Evolutionary conservation across 2,888 invertebrate species (phyloP).

Genomic region (Thalpophila matura): DNA sequence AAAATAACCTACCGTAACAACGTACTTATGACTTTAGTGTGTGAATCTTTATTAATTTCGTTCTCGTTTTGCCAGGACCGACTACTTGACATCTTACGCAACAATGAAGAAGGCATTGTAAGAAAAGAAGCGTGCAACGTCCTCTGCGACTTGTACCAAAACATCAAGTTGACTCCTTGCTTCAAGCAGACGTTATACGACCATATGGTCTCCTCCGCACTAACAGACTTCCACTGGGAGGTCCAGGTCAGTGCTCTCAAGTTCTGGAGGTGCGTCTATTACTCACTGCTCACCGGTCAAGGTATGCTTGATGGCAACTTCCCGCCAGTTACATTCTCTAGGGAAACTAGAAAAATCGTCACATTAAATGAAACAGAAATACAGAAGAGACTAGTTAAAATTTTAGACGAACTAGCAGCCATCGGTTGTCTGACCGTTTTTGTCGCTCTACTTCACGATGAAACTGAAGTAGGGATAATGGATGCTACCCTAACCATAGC

Average conservation of each 20-base stretch:
- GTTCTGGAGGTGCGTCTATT: slow-evolving; percentile 94
- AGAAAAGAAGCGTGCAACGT: slow-evolving; percentile 93
- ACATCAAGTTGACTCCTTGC: slow-evolving; percentile 90
- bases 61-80: slow-evolving; percentile 79
- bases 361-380: slow-evolving; percentile 93
- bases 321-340: slow-evolving; percentile 95
- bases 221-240: slow-evolving; percentile 95
- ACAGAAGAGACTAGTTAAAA: slow-evolving; percentile 91
- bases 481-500: slow-evolving; percentile 91
- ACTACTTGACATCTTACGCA: slow-evolving; percentile 90
- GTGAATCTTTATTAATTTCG: too few species aligned
- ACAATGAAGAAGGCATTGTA: slow-evolving; percentile 95
- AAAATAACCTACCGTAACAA: too few species aligned
- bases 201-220: slow-evolving; percentile 92
- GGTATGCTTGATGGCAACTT: slow-evolving; percentile 96
- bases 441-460: slow-evolving; percentile 92
- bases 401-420: slow-evolving; percentile 92
- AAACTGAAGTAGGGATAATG: slow-evolving; percentile 93
- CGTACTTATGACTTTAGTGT: not conserved
- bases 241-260: slow-evolving; percentile 93
- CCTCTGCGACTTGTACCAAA: slow-evolving; percentile 92
- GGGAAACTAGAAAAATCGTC: slow-evolving; percentile 94
- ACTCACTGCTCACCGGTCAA: slow-evolving; percentile 92
- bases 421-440: slow-evolving; percentile 94
- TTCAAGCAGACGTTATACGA: slow-evolving; percentile 91